Percentiles rank a stretch among this genome's conserved stretches.
Conservation (phyloP, 2,888 invertebrate genomes). For the Gandaritis pyraliata region DNA sequence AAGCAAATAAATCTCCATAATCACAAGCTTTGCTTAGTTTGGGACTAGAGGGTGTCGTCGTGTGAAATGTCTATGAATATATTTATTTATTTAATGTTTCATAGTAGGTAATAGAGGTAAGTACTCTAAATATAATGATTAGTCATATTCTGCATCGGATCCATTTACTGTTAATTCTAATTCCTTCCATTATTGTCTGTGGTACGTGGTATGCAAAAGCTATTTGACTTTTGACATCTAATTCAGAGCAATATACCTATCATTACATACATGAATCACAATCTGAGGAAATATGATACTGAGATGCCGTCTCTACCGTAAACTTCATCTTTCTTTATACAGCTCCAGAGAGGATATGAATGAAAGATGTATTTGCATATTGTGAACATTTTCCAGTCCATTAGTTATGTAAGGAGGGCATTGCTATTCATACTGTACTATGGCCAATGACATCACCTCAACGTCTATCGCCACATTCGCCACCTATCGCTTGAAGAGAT, state of each 20-base stretch:
- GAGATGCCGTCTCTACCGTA: background rate
- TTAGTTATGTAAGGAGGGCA: constrained; percentile 9
- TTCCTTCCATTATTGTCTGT: background rate
- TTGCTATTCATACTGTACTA: background rate
- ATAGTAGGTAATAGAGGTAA: too few relatives aligned
- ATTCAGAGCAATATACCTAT: constrained; percentile 3
- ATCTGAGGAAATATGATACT: constrained; percentile 8
- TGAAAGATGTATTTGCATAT: background rate
- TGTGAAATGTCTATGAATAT: too few relatives aligned
- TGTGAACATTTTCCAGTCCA: background rate
- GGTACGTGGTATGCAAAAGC: background rate
- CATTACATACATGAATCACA: constrained; percentile 10
- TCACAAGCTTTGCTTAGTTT: too few relatives aligned
- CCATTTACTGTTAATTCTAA: background rate
- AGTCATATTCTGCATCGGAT: too few relatives aligned
- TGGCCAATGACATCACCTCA: constrained; percentile 18
- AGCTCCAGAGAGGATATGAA: too few relatives aligned
- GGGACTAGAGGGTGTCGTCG: too few relatives aligned
- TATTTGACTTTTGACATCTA: background rate
- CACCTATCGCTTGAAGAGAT: constrained; percentile 19
- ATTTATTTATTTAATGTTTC: too few relatives aligned
- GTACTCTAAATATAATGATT: too few relatives aligned
- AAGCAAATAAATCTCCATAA: too few relatives aligned
- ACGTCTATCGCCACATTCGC: constrained; percentile 1
- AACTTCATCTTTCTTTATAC: background rate